A percentile compares a stretch with the other conserved stretches of the same genome.
Evolutionary conservation across 2,113 vertebrate species (phyloP).

Genomic region (Aegithalos caudatus): DNA sequence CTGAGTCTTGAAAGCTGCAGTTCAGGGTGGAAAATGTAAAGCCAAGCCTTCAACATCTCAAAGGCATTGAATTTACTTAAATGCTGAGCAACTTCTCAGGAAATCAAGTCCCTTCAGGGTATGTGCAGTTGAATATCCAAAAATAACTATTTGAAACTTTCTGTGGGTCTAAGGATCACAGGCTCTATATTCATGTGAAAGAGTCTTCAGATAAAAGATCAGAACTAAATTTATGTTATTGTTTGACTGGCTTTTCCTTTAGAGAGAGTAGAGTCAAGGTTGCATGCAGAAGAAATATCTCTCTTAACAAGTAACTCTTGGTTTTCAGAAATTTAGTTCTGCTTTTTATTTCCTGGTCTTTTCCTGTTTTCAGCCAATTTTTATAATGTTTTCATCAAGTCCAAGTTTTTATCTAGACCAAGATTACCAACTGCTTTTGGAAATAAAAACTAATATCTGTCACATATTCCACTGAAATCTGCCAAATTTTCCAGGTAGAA

Average conservation of each 20-base stretch:
- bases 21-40: not conserved
- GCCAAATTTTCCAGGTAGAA: slow-evolving; percentile 58
- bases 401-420: slow-evolving; percentile 29
- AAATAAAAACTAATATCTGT: slow-evolving; percentile 21
- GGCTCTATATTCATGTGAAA: not conserved
- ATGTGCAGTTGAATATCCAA: not conserved
- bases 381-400: not conserved
- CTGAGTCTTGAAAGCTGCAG: not conserved
- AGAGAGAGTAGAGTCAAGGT: not conserved
- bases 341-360: not conserved
- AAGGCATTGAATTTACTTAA: not conserved
- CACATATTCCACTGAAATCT: slow-evolving; percentile 36
- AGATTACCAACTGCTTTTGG: slow-evolving; percentile 7
- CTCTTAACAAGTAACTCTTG: not conserved
- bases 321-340: not conserved
- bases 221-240: not conserved
- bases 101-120: not conserved
- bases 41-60: not conserved
- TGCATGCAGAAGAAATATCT: not conserved
- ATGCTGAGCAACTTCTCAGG: not conserved
- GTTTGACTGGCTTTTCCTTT: not conserved
- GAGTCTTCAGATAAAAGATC: not conserved
- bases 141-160: not conserved
- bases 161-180: not conserved
- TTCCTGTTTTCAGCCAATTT: not conserved